Percentiles rank a stretch among this genome's conserved stretches.
These are phyloP conservation scores for Todiramphus chloris DNA, from an alignment of 2,113 vertebrate genomes.

Conservation along the genomic window DNA sequence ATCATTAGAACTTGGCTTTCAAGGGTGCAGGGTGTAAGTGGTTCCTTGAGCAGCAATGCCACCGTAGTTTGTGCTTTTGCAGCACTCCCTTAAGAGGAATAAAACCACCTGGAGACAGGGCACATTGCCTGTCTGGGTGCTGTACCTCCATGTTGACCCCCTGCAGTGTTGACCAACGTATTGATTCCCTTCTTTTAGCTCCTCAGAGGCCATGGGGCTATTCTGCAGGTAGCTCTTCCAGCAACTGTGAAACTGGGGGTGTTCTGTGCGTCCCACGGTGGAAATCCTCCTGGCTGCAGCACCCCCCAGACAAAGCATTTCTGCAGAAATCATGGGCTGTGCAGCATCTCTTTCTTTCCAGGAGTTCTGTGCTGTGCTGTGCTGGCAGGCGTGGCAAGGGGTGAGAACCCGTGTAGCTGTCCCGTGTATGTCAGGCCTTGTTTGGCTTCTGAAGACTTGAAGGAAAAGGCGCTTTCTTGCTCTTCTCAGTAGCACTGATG, in stretches of 20 bases:
- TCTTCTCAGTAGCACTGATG: background rate
- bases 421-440: background rate
- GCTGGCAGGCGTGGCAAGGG: background rate
- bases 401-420: background rate
- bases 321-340: background rate
- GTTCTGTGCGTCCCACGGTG: rapidly evolving
- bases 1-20: background rate
- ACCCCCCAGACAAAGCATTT: background rate
- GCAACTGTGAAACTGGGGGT: background rate
- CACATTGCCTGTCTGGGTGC: background rate
- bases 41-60: background rate
- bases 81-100: background rate
- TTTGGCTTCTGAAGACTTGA: background rate
- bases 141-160: background rate
- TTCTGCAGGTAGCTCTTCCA: background rate
- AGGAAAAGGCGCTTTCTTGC: background rate
- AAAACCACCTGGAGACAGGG: background rate
- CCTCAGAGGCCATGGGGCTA: background rate
- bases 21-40: rapidly evolving
- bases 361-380: background rate
- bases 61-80: background rate
- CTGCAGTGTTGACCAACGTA: background rate
- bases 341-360: background rate
- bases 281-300: background rate
- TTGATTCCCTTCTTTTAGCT: background rate